phyloP scores from a whole-genome alignment of 2,113 vertebrate species.

The Columba janthina region DNA sequence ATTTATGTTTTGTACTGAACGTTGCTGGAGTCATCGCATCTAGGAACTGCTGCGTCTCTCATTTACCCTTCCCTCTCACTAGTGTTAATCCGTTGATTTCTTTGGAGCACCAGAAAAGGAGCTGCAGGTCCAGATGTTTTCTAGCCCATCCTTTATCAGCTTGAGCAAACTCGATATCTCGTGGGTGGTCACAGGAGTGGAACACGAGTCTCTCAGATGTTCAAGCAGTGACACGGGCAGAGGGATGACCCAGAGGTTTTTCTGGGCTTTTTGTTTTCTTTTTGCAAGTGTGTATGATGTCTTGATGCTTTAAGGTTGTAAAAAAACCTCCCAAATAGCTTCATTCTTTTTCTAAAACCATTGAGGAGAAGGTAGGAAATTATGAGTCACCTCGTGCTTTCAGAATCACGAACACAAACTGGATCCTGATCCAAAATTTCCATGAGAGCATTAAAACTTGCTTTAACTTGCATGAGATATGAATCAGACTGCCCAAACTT shows the following conservation, averaged over 20 bases:
- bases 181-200: fast-evolving
- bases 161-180: background rate
- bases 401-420: background rate
- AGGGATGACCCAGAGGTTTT: background rate
- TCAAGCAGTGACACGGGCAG: background rate
- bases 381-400: background rate
- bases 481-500: background rate
- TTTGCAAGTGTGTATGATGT: background rate
- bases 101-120: background rate
- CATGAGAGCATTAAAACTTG: background rate
- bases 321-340: background rate
- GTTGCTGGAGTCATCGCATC: background rate
- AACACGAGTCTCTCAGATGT: too few species aligned
- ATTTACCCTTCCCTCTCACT: background rate
- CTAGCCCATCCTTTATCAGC: background rate
- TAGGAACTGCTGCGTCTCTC: background rate
- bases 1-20: background rate
- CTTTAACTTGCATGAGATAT: background rate
- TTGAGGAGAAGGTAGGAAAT: background rate
- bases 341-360: background rate
- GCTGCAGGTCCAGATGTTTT: too few species aligned
- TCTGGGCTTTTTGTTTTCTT: background rate
- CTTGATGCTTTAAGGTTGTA: background rate
- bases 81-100: background rate
- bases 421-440: background rate